Evolutionary conservation across 2,888 invertebrate species (phyloP), one percentile per base, ranked within the genome.

Genomic region (Macrosoma leucophasiata): DNA sequence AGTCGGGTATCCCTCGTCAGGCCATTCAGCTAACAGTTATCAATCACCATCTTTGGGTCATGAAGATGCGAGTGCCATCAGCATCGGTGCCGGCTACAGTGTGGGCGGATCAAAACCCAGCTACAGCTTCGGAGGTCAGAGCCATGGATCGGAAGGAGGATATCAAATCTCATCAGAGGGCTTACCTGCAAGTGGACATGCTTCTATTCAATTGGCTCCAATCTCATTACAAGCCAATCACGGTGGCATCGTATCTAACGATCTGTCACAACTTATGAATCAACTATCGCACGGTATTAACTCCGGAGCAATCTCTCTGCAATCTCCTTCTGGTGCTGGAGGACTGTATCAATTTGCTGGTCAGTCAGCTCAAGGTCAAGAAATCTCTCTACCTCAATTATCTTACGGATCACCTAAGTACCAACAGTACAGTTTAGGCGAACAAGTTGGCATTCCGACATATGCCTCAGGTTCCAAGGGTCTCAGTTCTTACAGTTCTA

Each of bases 61-160:
- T n/a, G 73, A 67, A 13, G 84, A 75, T 8, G 73, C 73, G 25
- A 81, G 65, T 40, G 58, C 84, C 11, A 71, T 84, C 46, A 84
- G 76, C 42, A 61, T 84, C 13, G 82, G 84, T 5, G 84, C 84
- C 4, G 84, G 84, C 10, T 84, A 84, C 58, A 84, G 78, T 49
- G 63, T 84, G 20, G 84, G 84, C 9, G 82, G 81, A 29, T 69
- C 62, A 2, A 81, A 81, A 37, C 77, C 76, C 8, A 59, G 49
- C 38, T 77, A 57, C 51, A 65, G 41, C 29, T 72, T 65, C 22
- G 67, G 58, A 5, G 26, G 39, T 20, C 46, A 48, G 35, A 70
- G 66, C 13, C 70, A 67, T 39, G 67, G 62, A 42, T 57, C 61
- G 19, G 57, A 61, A 10, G 59, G 57, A 30, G 55, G 62, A 19